Percentiles rank a stretch among this genome's conserved stretches.
Conservation (phyloP, 2,113 vertebrate species). For the Tinamus guttatus region DNA sequence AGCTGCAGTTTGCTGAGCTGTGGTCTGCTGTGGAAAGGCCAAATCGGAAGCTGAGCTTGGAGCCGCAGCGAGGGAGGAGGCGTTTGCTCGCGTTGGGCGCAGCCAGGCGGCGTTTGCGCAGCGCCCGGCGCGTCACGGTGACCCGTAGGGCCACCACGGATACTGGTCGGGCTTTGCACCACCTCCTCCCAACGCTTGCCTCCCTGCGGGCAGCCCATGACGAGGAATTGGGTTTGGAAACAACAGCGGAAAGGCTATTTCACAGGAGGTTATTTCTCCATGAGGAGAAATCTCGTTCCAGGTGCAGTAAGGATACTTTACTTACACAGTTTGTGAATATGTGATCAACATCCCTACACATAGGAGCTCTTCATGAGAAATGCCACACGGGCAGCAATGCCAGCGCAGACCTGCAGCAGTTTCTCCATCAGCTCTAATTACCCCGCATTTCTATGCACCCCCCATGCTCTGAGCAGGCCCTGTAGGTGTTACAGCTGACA, state of each 20-base stretch:
- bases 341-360: accelerated
- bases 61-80: too few relatives aligned
- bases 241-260: too few relatives aligned
- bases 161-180: accelerated
- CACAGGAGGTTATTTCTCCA: too few relatives aligned
- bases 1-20: neutral
- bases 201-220: too few relatives aligned
- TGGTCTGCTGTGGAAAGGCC: neutral
- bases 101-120: too few relatives aligned
- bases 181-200: accelerated
- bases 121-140: too few relatives aligned
- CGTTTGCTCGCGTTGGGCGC: too few relatives aligned
- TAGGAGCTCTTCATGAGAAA: accelerated
- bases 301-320: accelerated
- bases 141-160: neutral
- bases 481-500: neutral
- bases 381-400: accelerated
- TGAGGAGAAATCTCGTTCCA: accelerated
- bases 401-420: accelerated
- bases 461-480: accelerated
- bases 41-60: neutral
- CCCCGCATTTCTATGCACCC: accelerated
- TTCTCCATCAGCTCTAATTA: neutral
- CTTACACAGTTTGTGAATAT: too few relatives aligned
- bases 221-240: too few relatives aligned